Evolutionary conservation across 1,140 invertebrate genomes (phyloP).

Genomic region (Drosophila arizonae): DNA sequence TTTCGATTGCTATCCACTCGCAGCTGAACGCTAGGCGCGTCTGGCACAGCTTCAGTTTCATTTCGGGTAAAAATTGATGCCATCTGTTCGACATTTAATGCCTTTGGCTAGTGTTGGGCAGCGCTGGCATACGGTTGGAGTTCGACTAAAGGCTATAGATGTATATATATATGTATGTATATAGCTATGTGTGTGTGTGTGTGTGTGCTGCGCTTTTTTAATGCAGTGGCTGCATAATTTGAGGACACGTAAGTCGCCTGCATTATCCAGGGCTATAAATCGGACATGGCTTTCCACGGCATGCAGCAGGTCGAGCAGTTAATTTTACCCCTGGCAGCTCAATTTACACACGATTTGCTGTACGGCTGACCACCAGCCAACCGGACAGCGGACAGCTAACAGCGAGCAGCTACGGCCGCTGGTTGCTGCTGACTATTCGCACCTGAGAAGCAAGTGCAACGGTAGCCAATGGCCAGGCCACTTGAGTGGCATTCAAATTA

Average conservation of each 20-base stretch:
- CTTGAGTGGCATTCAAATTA: conserved; percentile 77
- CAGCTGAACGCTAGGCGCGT: not conserved
- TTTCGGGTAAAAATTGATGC: conserved; percentile 72
- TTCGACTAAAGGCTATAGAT: not conserved
- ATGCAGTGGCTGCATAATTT: conserved; percentile 78
- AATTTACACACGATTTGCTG: conserved; percentile 64
- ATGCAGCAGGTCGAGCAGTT: conserved; percentile 62
- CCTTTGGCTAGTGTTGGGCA: conserved; percentile 25
- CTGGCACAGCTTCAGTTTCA: conserved; percentile 22
- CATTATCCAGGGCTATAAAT: conserved; percentile 75
- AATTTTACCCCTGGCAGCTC: conserved; percentile 64
- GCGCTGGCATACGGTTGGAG: not conserved
- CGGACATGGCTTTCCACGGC: conserved; percentile 37
- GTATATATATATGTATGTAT: not conserved
- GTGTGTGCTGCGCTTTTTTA: conserved; percentile 42
- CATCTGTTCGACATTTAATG: conserved; percentile 75
- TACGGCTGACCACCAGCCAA: conserved; percentile 13
- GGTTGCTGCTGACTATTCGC: conserved; percentile 10
- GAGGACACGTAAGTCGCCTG: conserved; percentile 74
- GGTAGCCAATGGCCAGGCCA: conserved; percentile 41
- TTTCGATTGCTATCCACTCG: conserved; percentile 27
- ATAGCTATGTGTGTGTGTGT: not conserved
- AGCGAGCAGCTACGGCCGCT: not conserved
- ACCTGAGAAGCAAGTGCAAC: conserved; percentile 11
- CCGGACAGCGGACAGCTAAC: too few relatives aligned